Evolutionary conservation across 2,888 invertebrate species (phyloP).

Genomic region (Muscina levida): DNA sequence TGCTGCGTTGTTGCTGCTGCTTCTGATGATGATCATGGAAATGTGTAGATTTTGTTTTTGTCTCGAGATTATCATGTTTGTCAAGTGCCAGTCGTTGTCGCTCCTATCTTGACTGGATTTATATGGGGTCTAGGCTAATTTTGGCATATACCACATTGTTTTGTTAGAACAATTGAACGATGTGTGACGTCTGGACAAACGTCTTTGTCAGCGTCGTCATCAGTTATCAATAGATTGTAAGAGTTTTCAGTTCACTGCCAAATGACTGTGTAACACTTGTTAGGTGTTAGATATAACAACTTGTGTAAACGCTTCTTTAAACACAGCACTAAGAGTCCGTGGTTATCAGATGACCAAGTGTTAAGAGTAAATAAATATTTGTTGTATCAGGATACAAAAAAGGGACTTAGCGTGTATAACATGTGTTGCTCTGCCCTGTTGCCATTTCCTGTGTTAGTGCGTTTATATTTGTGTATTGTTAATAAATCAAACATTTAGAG

Average conservation of each 20-base stretch:
- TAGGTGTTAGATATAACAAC: constrained; percentile 35
- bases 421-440: constrained; percentile 27
- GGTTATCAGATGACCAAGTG: constrained; percentile 35
- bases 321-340: not conserved
- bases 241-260: constrained; percentile 40
- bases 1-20: constrained; percentile 27
- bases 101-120: constrained; percentile 48
- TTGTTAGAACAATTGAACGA: constrained; percentile 5
- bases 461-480: constrained; percentile 16
- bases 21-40: constrained; percentile 16
- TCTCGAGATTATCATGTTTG: constrained; percentile 34
- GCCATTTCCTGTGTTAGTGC: not conserved
- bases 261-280: constrained; percentile 53
- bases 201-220: not conserved
- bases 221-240: constrained; percentile 9
- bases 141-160: constrained; percentile 60
- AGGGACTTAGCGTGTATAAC: constrained; percentile 10
- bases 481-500: constrained; percentile 39
- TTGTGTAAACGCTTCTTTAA: constrained; percentile 14
- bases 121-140: constrained; percentile 61
- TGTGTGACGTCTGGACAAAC: not conserved
- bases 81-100: constrained; percentile 13
- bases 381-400: not conserved
- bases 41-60: constrained; percentile 19
- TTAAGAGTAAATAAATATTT: constrained; percentile 40